Evolutionary conservation across 1,140 invertebrate species (phyloP).

Genomic region (Campodea augens): DNA sequence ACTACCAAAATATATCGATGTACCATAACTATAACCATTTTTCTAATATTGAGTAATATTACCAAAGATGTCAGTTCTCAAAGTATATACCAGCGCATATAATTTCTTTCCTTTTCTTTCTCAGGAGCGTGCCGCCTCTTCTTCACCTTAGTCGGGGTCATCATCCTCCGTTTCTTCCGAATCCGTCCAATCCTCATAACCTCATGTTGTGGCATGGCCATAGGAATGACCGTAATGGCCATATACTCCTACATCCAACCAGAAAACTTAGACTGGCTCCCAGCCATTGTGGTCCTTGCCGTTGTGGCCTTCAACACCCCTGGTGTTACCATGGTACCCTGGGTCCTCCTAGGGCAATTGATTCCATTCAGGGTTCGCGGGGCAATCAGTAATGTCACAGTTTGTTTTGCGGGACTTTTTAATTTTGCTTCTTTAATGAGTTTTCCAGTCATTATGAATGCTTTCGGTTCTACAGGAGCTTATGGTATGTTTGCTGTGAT

Average conservation of each 20-base stretch:
- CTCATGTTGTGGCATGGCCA: not conserved
- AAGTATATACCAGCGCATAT: too few species aligned
- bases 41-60: too few species aligned
- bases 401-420: not conserved
- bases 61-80: too few species aligned
- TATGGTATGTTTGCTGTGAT: not conserved
- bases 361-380: not conserved
- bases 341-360: not conserved
- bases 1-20: too few species aligned
- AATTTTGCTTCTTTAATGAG: not conserved
- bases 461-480: not conserved
- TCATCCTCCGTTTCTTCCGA: not conserved
- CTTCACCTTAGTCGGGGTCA: not conserved
- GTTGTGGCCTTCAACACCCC: not conserved
- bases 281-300: not conserved
- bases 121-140: not conserved
- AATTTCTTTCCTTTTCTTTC: too few species aligned
- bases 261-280: not conserved
- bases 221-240: not conserved
- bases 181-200: not conserved
- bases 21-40: too few species aligned
- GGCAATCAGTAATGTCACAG: not conserved
- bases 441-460: not conserved
- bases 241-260: not conserved
- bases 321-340: not conserved